A percentile compares a stretch with the other conserved stretches of the same genome.
phyloP scores from a whole-genome alignment of 2,888 invertebrate genomes.

The Dolichomitus sp. region DNA sequence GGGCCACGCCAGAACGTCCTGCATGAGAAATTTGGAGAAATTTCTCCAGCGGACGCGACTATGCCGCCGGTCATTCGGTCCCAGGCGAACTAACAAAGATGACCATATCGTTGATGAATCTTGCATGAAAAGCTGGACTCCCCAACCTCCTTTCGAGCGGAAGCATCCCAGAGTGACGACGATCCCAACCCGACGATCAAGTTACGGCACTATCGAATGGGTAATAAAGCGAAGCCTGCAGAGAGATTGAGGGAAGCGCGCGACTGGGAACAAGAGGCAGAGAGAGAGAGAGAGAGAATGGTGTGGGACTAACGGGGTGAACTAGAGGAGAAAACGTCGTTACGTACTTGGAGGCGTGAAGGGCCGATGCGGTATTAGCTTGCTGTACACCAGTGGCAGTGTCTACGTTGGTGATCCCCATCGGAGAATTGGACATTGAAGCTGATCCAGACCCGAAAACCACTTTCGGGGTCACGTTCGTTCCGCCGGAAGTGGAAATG shows the following conservation, averaged over 20 bases:
- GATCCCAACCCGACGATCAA: constrained; percentile 13
- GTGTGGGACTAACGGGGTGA: constrained; percentile 46
- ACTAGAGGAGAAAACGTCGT: constrained; percentile 58
- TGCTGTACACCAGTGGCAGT: constrained; percentile 26
- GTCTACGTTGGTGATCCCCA: constrained; percentile 43
- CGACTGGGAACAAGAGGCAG: not conserved
- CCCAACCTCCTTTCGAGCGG: not conserved
- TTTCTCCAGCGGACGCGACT: not conserved
- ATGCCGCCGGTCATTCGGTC: constrained; percentile 18
- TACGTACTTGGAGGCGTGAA: constrained; percentile 73
- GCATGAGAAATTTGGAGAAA: constrained; percentile 6
- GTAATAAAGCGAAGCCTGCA: constrained; percentile 14
- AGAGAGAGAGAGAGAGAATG: not conserved
- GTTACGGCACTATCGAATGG: constrained; percentile 39
- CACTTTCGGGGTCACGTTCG: constrained; percentile 58
- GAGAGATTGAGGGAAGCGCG: not conserved
- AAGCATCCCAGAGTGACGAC: not conserved
- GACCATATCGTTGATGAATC: constrained; percentile 42
- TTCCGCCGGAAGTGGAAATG: constrained; percentile 57
- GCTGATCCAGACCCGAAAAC: constrained; percentile 56
- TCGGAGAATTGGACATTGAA: constrained; percentile 40
- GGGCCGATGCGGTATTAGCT: constrained; percentile 39
- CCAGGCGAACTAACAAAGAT: not conserved
- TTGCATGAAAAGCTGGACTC: constrained; percentile 23
- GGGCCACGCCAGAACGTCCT: not conserved